Base-by-base conservation (phyloP, 2,888 invertebrate genomes). In the Sericinus montela region DNA sequence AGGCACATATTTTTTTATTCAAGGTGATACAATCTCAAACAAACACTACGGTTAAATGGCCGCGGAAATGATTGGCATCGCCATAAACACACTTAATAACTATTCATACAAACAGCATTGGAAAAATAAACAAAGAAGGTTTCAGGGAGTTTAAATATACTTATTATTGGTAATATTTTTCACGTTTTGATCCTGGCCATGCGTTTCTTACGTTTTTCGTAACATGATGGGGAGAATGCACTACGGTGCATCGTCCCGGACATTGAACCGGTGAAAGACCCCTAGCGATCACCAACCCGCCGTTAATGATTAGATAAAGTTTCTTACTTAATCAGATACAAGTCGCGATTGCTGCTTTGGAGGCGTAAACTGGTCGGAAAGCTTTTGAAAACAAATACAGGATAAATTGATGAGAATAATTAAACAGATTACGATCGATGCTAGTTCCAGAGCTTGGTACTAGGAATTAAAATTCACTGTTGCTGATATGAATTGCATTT, bases 391-490 rank as follows among this genome's bases (percentile, higher is more conserved):
- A 9, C 30, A 23, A 32, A 25, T 39, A 29, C 47, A n/a, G 23
- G 42, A 19, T 37, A 40, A 35, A 45, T 28, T 8, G 19, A 35
- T 45, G 38, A 44, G 48, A 45, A 40, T n/a, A 52, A 54, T 49
- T 19, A 19, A 19, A 19, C 5, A 19, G 19, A 19, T 19, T 19
- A 10, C 29, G 10, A 29, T 29, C 10, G 29, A 1, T n/a, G n/a
- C 0, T 4, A 29, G n/a, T n/a, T 4, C 19, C n/a, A 5, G 23
- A 13, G 6, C 8, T 3, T n/a, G 3, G n/a, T n/a, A n/a, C n/a
- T n/a, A n/a, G n/a, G 3, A 9, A 37, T 36, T 51, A 49, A 50
- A 62, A 68, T 66, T 72, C 65, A 66, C 63, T 66, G 64, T 64
- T 62, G 2, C 3, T 19, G 5, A 5, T 19, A 3, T 19, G 5